Evolutionary conservation across 2,797 vertebrate species (phyloP).

Genomic region (Luscinia megarhynchos): DNA sequence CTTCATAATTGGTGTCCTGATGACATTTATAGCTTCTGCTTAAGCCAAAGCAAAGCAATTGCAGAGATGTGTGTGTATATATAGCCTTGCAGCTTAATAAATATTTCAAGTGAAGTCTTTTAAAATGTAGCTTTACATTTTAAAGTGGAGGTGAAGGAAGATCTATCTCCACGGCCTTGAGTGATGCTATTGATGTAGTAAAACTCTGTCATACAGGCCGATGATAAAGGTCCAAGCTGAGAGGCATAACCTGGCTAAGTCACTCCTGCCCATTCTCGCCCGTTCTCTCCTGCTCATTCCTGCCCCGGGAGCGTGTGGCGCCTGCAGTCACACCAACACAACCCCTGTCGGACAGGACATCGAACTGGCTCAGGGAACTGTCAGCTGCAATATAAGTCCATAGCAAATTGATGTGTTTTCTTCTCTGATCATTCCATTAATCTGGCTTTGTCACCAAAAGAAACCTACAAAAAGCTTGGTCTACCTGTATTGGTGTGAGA

Average conservation of each 20-base stretch:
- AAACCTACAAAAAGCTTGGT: background rate
- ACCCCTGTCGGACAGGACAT: rapidly evolving
- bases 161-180: background rate
- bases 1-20: background rate
- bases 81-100: background rate
- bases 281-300: rapidly evolving
- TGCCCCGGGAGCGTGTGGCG: rapidly evolving
- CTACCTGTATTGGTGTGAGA: background rate
- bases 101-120: background rate
- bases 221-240: background rate
- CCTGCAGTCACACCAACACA: background rate
- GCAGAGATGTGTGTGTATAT: background rate
- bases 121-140: background rate
- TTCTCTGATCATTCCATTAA: background rate
- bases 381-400: background rate
- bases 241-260: rapidly evolving
- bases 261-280: rapidly evolving
- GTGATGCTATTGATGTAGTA: background rate
- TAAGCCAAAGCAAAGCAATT: background rate
- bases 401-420: background rate
- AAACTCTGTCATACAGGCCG: background rate
- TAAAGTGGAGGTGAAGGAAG: background rate
- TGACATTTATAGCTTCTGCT: background rate
- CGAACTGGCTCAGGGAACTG: rapidly evolving
- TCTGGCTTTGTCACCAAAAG: background rate